Conservation (phyloP, 2,888 invertebrate genomes). For the Pantelozetes paolii region DNA sequence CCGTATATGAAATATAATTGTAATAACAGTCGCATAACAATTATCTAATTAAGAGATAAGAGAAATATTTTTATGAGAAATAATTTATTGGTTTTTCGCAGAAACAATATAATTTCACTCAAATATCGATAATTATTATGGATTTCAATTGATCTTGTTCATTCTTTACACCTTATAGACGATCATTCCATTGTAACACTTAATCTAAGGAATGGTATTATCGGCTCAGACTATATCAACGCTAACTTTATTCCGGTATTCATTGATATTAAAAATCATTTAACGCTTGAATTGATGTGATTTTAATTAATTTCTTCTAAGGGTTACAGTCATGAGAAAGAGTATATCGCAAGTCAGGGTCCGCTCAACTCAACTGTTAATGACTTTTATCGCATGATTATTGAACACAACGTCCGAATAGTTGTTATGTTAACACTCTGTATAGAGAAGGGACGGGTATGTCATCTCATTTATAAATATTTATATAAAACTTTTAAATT, state of each 20-base stretch:
- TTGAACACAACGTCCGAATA: slow-evolving; percentile 64
- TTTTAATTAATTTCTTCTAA: slow-evolving; percentile 49
- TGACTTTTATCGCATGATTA: slow-evolving; percentile 72
- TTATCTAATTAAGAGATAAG: too few relatives aligned
- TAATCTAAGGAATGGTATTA: neutral
- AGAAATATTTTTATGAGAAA: too few relatives aligned
- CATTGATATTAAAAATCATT: neutral
- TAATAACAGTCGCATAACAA: too few relatives aligned
- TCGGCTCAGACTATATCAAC: slow-evolving; percentile 31
- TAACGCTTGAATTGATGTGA: neutral
- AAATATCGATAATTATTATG: too few relatives aligned
- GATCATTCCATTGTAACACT: slow-evolving; percentile 28
- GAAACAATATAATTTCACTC: too few relatives aligned
- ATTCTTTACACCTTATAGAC: too few relatives aligned
- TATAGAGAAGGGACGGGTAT: slow-evolving; percentile 64
- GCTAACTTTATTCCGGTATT: slow-evolving; percentile 13
- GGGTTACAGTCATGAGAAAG: slow-evolving; percentile 63
- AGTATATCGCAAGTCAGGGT: slow-evolving; percentile 71
- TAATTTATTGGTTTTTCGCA: too few relatives aligned
- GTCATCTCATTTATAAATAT: too few relatives aligned
- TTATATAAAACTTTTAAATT: too few relatives aligned
- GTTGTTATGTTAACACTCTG: slow-evolving; percentile 69
- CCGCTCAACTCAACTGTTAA: slow-evolving; percentile 64
- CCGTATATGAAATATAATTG: too few relatives aligned
- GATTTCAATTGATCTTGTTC: too few relatives aligned